Base-by-base conservation (phyloP, 2,113 vertebrate genomes). In the Callocephalon fimbriatum region DNA sequence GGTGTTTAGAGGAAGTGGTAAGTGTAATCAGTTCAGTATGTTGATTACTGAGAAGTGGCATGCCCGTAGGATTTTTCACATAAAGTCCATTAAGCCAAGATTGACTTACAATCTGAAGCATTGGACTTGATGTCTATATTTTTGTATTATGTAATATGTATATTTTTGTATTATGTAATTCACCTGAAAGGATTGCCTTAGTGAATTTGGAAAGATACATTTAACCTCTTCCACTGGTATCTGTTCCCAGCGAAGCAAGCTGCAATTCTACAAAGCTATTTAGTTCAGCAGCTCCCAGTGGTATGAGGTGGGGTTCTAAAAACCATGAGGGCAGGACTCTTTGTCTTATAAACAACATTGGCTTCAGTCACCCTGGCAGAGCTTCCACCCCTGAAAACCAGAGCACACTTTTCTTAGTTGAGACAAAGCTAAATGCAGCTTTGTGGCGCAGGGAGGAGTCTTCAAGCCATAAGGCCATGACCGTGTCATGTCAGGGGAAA, bases 301-400 rank as follows among this genome's bases (percentile, higher is more conserved):
- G 18, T 65, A 31, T 35, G 31, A 80, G 10, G 37, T 47, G 15
- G 22, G 35, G 19, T 9, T 80, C 54, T 23, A 51, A 84, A 91
- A 82, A 2, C 6, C 8, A 2, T 0, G 0, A 63, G 32, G 20
- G 29, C 5, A 59, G 27, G 9, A 71, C 15, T 51, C 42, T 83
- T 71, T 67, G 25, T 90, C 61, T 77, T 71, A 26, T 50, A 63
- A 90, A 48, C 19, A 79, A 5, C 8, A 27, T 53, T 77, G 32
- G 3, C 16, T 81, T 8, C 13, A 48, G 14, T 65, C n/a, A 70
- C 19, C 8, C 50, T 45, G 58, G 45, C 19, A 92, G 31, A 63
- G 16, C 1, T 5, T 53, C 37, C 31, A 66, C 54, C 16, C 45
- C 37, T 81, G 71, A 68, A 81, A 85, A 78, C 8, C 14, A 32